Base-by-base conservation (phyloP, 2,888 invertebrate genomes). In the Ennomos quercinarius region DNA sequence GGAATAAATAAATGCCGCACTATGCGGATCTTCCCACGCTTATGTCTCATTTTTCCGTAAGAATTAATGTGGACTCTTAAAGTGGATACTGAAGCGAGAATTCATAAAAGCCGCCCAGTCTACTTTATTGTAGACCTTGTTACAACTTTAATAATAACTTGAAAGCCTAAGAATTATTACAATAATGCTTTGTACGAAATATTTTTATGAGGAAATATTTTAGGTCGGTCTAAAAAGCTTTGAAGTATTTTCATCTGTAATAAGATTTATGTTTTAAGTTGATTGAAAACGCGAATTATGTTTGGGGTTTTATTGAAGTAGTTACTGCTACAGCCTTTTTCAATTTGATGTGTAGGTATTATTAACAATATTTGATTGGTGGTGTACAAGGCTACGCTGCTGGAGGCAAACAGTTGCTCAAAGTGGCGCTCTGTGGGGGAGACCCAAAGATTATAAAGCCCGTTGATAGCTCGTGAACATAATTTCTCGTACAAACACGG, bases 141-240 rank as follows among this genome's bases (percentile, higher is more conserved):
- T 55, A 42, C 13, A 46, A 13, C 38, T 38, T 51, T 35, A 50
- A 54, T 63, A 62, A 57, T 55, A 62, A 49, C 45, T 58, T 41
- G 54, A 45, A 53, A 58, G 56, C 53, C 56, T 56, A 48, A 57
- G 56, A 68, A 58, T 60, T 60, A 57, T 55, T 61, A 61, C 61
- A 64, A 67, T 61, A 63, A 59, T 54, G 61, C 60, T 66, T 64
- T 61, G 64, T 57, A 45, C 52, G 54, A 58, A 57, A 57, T 40
- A 49, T 61, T 64, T 52, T 63, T 63, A 61, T 54, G 45, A 63
- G 56, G 57, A 60, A 68, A 64, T 58, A 57, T 58, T 68, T 66
- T 62, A 44, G 35, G 52, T 10, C 46, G 49, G 47, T 35, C 42
- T 37, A 55, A 46, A 56, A 58, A 51, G 48, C 52, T 60, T 63